phyloP scores from a whole-genome alignment of 2,888 invertebrate species.

The Galerucella nymphaeae region DNA sequence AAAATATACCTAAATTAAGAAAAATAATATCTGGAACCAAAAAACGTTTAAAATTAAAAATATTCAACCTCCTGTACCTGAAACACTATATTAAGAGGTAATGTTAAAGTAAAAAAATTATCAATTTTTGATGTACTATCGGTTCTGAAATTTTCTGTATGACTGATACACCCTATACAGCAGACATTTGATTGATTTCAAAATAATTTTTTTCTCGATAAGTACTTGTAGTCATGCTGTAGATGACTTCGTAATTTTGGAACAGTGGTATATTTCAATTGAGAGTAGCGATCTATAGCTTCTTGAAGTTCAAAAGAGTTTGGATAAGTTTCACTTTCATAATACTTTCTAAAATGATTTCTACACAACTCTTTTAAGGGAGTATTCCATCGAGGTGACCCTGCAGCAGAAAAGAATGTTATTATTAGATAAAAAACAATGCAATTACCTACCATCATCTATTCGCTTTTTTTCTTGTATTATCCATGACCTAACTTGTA shows the following conservation, averaged over 20 bases:
- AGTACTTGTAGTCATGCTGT: background rate
- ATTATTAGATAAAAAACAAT: background rate
- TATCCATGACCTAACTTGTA: constrained; percentile 9
- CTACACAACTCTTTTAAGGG: background rate
- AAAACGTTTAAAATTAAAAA: too few relatives aligned
- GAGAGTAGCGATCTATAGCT: background rate
- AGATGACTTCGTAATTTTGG: background rate
- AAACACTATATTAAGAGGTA: too few relatives aligned
- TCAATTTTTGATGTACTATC: too few relatives aligned
- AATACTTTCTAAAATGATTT: constrained; percentile 8
- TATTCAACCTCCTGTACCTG: too few relatives aligned
- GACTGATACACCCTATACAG: too few relatives aligned
- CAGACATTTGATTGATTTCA: too few relatives aligned
- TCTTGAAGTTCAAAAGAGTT: background rate
- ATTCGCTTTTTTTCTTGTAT: constrained; percentile 6
- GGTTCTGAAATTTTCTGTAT: too few relatives aligned
- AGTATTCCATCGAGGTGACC: constrained; percentile 1
- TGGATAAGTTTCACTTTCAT: constrained; percentile 9
- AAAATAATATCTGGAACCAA: too few relatives aligned
- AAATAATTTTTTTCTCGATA: background rate
- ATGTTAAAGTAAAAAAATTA: too few relatives aligned
- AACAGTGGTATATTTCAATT: background rate
- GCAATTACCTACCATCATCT: background rate
- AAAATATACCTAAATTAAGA: too few relatives aligned
- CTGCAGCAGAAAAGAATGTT: background rate